Percentiles rank a stretch among this genome's conserved stretches.
These are phyloP conservation scores for Xestia sexstrigata DNA, from an alignment of 2,888 invertebrate genomes.

Conservation along the genomic window DNA sequence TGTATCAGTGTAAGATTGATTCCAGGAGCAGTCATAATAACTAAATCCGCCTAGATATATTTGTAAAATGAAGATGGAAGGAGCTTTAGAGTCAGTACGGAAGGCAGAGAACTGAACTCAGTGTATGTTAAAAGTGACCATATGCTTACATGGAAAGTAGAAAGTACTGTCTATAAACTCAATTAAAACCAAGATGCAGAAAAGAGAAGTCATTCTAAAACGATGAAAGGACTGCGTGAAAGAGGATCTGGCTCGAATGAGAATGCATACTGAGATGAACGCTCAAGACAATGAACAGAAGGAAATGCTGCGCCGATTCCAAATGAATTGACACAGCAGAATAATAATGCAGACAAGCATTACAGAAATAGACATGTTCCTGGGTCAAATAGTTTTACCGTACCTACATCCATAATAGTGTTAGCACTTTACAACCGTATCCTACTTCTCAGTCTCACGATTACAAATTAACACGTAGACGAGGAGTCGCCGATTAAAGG, in stretches of 20 bases:
- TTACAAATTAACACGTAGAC: slow-evolving; percentile 20
- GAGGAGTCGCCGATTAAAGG: slow-evolving; percentile 6
- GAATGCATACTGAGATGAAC: neutral
- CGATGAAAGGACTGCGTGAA: neutral
- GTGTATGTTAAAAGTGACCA: neutral
- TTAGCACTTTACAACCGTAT: neutral
- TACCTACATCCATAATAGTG: neutral
- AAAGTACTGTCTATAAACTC: neutral
- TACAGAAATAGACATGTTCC: neutral
- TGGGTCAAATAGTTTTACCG: neutral
- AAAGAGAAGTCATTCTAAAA: neutral
- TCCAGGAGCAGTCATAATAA: neutral
- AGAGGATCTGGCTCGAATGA: neutral
- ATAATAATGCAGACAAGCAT: neutral
- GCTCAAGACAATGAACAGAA: neutral
- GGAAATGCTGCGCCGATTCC: neutral
- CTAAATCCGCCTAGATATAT: neutral
- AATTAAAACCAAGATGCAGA: no score
- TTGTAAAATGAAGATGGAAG: neutral
- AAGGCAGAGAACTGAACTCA: neutral
- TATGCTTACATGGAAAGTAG: no score
- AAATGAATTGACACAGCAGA: neutral
- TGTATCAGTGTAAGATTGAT: neutral
- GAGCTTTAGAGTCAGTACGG: neutral
- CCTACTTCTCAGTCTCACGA: slow-evolving; percentile 23